Conservation (phyloP, 2,797 vertebrate species). For the Syngnathus acus region DNA sequence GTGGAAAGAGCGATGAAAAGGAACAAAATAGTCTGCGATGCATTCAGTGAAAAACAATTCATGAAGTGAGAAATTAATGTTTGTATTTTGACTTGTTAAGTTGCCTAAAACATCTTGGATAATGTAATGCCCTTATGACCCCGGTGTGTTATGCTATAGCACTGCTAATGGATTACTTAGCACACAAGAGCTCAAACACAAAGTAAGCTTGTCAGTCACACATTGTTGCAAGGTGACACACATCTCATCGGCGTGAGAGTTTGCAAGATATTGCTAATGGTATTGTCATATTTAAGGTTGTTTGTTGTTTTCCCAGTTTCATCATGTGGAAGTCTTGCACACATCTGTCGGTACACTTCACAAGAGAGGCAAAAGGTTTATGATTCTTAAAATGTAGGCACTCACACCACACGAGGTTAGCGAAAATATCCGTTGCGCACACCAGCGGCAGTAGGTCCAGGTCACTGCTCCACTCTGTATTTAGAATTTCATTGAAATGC, state of each 20-base stretch:
- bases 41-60: constrained; percentile 21
- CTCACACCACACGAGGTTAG: no score
- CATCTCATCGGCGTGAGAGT: constrained; percentile 23
- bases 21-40: constrained; percentile 24
- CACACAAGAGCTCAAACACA: constrained; percentile 29
- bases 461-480: no score
- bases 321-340: no score
- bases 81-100: background rate
- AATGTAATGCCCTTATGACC: constrained; percentile 16
- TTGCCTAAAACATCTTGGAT: background rate
- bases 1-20: constrained; percentile 33
- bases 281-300: background rate
- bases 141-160: constrained; percentile 15
- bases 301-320: no score
- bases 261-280: constrained; percentile 37
- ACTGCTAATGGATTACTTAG: constrained; percentile 53
- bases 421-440: no score
- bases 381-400: no score
- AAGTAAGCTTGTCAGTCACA: constrained; percentile 46
- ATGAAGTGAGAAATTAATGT: background rate
- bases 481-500: no score
- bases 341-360: no score
- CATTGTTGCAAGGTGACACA: constrained; percentile 46
- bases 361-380: no score
- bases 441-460: no score